Conservation (phyloP, 1,140 invertebrate species). For the Zophobas atratus region DNA sequence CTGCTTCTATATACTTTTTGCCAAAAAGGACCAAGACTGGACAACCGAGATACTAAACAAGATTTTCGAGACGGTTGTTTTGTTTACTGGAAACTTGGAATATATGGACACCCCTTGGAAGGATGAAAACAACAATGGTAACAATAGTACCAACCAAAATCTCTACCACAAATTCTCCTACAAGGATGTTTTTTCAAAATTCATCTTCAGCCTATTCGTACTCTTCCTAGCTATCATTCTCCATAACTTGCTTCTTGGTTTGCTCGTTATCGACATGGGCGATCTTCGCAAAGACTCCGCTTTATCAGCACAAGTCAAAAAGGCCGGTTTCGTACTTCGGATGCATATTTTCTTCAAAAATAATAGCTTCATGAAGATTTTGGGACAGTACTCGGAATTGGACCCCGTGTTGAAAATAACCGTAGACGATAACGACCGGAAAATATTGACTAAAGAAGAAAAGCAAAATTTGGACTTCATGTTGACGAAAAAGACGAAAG, state of each 20-base stretch:
- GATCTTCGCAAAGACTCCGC: constrained; percentile 53
- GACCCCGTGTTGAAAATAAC: neutral
- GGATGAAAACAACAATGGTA: neutral
- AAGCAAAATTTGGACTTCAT: constrained; percentile 12
- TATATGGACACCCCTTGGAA: constrained; percentile 12
- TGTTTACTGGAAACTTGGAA: constrained; percentile 55
- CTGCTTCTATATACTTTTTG: constrained; percentile 57
- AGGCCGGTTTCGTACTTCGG: constrained; percentile 49
- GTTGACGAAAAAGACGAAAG: neutral
- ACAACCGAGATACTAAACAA: constrained; percentile 38
- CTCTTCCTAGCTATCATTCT: constrained; percentile 59
- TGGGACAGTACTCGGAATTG: too few species aligned
- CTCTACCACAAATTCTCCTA: constrained; percentile 31
- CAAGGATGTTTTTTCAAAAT: constrained; percentile 49
- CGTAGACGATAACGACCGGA: neutral
- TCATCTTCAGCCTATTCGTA: constrained; percentile 53
- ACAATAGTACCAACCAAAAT: constrained; percentile 34
- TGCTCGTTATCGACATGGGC: constrained; percentile 58
- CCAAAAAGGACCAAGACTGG: neutral
- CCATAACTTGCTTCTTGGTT: constrained; percentile 56
- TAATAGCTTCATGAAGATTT: neutral
- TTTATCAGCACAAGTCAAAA: constrained; percentile 52
- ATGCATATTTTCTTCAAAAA: constrained; percentile 45
- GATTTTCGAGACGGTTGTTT: constrained; percentile 54
- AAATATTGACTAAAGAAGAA: neutral